A percentile compares a stretch with the other conserved stretches of the same genome.
Evolutionary conservation across 2,888 invertebrate species (phyloP).

Genomic region (Agrochola circellaris): DNA sequence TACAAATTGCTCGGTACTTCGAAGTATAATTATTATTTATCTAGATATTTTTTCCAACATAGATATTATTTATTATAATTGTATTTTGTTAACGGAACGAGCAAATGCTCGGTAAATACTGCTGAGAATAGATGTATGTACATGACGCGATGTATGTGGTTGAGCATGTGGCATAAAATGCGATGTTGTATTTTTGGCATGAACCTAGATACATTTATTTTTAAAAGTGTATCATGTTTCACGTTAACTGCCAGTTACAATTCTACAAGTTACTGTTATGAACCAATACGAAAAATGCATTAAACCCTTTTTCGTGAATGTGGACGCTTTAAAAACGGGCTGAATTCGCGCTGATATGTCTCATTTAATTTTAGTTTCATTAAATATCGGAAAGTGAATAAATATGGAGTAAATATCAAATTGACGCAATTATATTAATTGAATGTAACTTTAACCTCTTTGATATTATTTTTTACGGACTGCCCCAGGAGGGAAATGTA

Average conservation of each 20-base stretch:
- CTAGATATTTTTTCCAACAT: not conserved
- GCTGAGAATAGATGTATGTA: not conserved
- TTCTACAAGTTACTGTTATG: conserved; percentile 59
- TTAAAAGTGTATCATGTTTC: conserved; percentile 60
- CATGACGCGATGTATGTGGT: conserved; percentile 17
- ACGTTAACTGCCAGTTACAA: conserved; percentile 64
- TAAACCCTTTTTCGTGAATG: conserved; percentile 35
- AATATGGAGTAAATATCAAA: not conserved
- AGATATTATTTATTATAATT: not conserved
- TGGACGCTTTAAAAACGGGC: conserved; percentile 5
- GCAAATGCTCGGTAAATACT: not conserved
- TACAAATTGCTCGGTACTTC: conserved; percentile 17
- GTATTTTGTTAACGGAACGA: not conserved
- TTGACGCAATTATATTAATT: not conserved
- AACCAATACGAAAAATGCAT: conserved; percentile 50
- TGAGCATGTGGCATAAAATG: conserved; percentile 23
- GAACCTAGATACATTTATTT: conserved; percentile 56
- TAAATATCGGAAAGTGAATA: not conserved
- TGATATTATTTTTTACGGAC: not conserved
- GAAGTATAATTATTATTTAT: conserved; percentile 20
- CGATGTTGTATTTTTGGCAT: conserved; percentile 40
- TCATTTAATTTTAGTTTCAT: conserved; percentile 21
- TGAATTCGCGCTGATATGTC: conserved; percentile 10
- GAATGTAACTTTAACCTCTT: not conserved
- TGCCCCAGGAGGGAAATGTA: not conserved